These are phyloP conservation scores for Drosophila prolongata DNA, from an alignment of 2,888 invertebrate species.

Conservation along the genomic window DNA sequence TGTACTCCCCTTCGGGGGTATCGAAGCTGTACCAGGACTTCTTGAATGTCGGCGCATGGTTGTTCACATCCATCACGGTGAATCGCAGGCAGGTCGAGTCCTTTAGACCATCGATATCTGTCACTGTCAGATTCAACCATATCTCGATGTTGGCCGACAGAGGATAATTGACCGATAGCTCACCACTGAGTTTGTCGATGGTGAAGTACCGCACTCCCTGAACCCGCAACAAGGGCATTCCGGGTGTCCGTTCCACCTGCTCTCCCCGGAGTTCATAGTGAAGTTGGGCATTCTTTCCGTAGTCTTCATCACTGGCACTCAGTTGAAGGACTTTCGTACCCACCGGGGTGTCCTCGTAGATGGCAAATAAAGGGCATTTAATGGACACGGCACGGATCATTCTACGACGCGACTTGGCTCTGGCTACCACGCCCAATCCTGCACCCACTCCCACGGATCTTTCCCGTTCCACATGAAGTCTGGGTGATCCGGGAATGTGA, in stretches of 20 bases:
- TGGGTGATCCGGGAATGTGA: conserved; percentile 82
- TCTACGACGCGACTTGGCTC: conserved; percentile 65
- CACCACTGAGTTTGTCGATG: conserved; percentile 91
- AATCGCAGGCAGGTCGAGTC: conserved; percentile 90
- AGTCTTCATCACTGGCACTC: conserved; percentile 90
- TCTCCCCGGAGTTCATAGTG: conserved; percentile 90
- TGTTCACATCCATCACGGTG: conserved; percentile 92
- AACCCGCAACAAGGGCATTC: conserved; percentile 58
- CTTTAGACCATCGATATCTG: conserved; percentile 90
- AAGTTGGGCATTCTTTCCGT: conserved; percentile 89
- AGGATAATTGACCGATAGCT: conserved; percentile 89
- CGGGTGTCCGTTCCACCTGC: conserved; percentile 86
- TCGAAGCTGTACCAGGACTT: conserved; percentile 94
- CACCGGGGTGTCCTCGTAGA: conserved; percentile 90
- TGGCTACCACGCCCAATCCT: conserved; percentile 34
- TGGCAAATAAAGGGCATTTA: conserved; percentile 87
- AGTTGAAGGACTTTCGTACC: conserved; percentile 89
- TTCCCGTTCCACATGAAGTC: conserved; percentile 63
- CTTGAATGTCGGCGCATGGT: conserved; percentile 92
- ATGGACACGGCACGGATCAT: conserved; percentile 49
- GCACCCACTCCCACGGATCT: conserved; percentile 27
- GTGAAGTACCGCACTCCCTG: conserved; percentile 86
- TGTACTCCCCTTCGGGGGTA: conserved; percentile 91
- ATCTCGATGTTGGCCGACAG: conserved; percentile 91
- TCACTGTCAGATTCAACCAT: conserved; percentile 90